Conservation (phyloP, 2,888 invertebrate species). For the Xestia c-nigrum region DNA sequence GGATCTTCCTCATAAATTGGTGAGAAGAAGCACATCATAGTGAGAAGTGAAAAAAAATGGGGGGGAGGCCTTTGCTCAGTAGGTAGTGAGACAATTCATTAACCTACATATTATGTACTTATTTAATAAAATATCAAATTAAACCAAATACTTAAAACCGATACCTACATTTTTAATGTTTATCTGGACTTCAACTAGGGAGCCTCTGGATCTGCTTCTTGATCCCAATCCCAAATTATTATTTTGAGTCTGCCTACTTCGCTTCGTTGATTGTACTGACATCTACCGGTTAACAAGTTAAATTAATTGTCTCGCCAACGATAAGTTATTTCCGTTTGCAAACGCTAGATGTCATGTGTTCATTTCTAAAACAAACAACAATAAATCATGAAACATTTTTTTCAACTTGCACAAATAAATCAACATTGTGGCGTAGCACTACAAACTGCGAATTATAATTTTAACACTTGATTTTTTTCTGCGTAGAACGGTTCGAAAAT, state of each 20-base stretch:
- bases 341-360: slow-evolving; percentile 13
- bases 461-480: neutral
- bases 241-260: neutral
- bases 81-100: too few relatives aligned
- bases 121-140: too few relatives aligned
- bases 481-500: slow-evolving; percentile 11
- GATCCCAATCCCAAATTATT: neutral
- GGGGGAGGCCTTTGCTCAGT: too few relatives aligned
- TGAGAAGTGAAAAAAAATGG: too few relatives aligned
- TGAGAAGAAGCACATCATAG: too few relatives aligned
- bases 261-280: neutral
- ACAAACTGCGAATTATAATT: neutral
- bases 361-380: neutral
- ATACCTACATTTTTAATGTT: neutral
- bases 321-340: neutral
- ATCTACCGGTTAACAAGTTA: slow-evolving; percentile 13
- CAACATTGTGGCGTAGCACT: neutral
- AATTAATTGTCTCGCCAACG: neutral
- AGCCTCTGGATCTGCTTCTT: neutral
- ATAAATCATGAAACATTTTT: too few relatives aligned
- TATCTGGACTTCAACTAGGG: neutral
- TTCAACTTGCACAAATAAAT: neutral
- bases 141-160: neutral
- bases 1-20: too few relatives aligned
- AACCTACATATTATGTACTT: too few relatives aligned